Evolutionary conservation across 2,797 vertebrate genomes (phyloP), one percentile per base, ranked within the genome.

Genomic region (Gymnoscopelus microlampas): DNA sequence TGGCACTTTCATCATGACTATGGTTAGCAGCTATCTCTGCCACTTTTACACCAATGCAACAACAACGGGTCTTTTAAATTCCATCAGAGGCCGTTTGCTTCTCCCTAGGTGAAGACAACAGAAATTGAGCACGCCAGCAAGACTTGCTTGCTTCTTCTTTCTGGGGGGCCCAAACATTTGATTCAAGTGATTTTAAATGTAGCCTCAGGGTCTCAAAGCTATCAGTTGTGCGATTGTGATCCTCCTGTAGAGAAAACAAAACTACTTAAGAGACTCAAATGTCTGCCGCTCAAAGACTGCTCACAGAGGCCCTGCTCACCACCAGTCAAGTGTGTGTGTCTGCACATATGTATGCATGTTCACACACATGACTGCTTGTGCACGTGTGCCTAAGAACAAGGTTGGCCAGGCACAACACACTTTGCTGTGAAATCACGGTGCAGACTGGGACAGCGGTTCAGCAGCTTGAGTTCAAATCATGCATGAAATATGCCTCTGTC

Each of bases 401-500:
- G 70, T 55, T 68, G 68, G 66, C 57, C 53, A 57, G 71, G 58
- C 76, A 84, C 72, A 69, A 26, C 68, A 63, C 55, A 56, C 81
- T 84, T 69, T 73, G 74, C 78, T 76, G 58, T 66, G 80, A 84
- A 69, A 66, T 44, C 24, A n/a, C 53, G 29, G 47, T 39, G n/a
- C 50, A 54, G 68, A 62, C 75, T 74, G 48, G 50, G 26, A 50
- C 5, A 15, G 63, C 79, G 24, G 64, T 83, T 89, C 80, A 69
- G 78, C 80, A 71, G 78, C 73, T 73, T 77, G 74, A 74, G 73
- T 85, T 85, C 79, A 79, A 82, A 81, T 68, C 80, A 81, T 83
- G 84, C 84, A 67, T 83, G 79, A 86, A 87, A 89, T 81, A 71
- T 77, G 71, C 68, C 74, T 81, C 73, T 64, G 77, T 85, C 68